These are phyloP conservation scores for Corvus moneduloides DNA, from an alignment of 2,113 vertebrate species.

Conservation along the genomic window DNA sequence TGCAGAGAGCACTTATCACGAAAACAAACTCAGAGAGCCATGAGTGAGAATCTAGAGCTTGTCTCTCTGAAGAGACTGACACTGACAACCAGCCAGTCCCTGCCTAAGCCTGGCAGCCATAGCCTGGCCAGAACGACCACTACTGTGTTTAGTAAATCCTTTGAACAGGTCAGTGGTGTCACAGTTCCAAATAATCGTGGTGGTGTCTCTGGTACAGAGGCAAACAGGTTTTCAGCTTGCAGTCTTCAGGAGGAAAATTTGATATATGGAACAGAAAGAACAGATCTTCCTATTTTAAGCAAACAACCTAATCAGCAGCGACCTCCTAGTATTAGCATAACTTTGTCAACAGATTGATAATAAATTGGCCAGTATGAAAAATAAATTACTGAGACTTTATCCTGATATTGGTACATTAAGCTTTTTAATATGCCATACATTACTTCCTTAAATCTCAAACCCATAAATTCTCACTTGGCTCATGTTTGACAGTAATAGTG, in stretches of 20 bases:
- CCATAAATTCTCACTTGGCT: not conserved
- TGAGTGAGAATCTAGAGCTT: constrained; percentile 90
- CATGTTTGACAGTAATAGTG: not conserved
- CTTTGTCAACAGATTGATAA: constrained; percentile 84
- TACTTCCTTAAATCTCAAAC: not conserved
- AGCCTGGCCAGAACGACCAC: constrained; percentile 90
- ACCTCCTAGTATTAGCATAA: constrained; percentile 91
- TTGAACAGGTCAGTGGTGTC: constrained; percentile 86
- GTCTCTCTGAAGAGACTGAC: constrained; percentile 92
- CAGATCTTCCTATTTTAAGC: constrained; percentile 78
- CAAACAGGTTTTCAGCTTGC: constrained; percentile 88
- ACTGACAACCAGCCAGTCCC: constrained; percentile 85
- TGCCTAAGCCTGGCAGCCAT: constrained; percentile 90
- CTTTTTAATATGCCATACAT: not conserved
- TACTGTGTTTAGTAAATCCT: constrained; percentile 91
- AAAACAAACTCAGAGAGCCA: constrained; percentile 84
- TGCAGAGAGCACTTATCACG: constrained; percentile 78
- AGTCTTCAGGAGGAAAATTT: constrained; percentile 91
- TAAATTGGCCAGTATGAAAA: not conserved
- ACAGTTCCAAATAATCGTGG: constrained; percentile 71
- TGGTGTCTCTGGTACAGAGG: constrained; percentile 75
- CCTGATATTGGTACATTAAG: not conserved
- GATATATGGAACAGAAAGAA: constrained; percentile 77
- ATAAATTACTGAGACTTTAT: not conserved
- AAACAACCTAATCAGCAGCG: constrained; percentile 82